phyloP scores from a whole-genome alignment of 2,888 invertebrate genomes.

The Panopea generosa region DNA sequence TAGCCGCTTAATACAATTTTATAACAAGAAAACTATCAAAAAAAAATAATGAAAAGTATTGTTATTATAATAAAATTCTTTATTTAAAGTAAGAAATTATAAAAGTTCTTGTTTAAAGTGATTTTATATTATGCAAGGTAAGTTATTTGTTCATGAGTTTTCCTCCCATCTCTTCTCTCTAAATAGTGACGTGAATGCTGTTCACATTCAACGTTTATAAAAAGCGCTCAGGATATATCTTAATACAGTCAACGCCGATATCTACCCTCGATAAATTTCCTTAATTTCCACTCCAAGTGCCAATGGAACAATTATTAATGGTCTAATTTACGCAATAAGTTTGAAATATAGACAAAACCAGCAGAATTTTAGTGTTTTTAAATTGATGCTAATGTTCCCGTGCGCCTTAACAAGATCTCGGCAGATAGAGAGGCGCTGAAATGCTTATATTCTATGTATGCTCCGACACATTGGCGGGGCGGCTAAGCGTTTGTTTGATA shows the following conservation, averaged over 20 bases:
- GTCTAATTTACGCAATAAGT: background rate
- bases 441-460: slow-evolving; percentile 13
- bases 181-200: too few species aligned
- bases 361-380: slow-evolving; percentile 51
- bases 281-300: background rate
- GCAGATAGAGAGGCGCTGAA: slow-evolving; percentile 52
- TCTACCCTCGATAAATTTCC: background rate
- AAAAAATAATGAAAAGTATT: too few species aligned
- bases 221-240: too few species aligned
- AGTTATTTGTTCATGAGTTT: too few species aligned
- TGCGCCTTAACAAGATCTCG: slow-evolving; percentile 31
- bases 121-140: too few species aligned
- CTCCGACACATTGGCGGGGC: slow-evolving; percentile 52
- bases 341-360: slow-evolving; percentile 34
- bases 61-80: too few species aligned
- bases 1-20: too few species aligned
- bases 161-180: too few species aligned
- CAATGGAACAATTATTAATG: background rate
- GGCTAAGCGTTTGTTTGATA: slow-evolving; percentile 45
- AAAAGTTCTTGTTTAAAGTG: too few species aligned
- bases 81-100: too few species aligned
- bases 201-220: too few species aligned
- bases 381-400: slow-evolving; percentile 51
- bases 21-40: too few species aligned
- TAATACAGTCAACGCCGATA: background rate